Evolutionary conservation across 2,888 invertebrate species (phyloP).

Genomic region (Stomorhina lunata): DNA sequence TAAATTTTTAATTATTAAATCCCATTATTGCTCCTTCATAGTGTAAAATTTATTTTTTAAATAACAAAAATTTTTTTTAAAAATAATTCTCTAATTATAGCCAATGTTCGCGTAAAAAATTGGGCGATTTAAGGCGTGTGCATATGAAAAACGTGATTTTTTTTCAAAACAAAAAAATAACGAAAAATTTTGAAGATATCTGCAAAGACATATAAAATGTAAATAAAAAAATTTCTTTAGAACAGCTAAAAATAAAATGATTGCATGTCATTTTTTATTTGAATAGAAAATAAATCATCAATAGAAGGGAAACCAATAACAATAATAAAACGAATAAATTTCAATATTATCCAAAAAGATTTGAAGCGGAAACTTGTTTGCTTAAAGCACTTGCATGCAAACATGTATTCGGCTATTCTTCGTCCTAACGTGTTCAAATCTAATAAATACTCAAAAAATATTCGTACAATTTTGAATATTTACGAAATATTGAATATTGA

Average conservation of each 20-base stretch:
- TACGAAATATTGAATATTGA: conserved; percentile 25
- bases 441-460: background rate
- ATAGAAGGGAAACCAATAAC: background rate
- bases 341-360: too few relatives aligned
- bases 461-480: background rate
- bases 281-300: background rate
- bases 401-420: background rate
- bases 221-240: conserved; percentile 20
- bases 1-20: too few relatives aligned
- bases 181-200: conserved; percentile 5
- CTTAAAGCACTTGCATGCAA: background rate
- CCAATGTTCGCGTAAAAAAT: too few relatives aligned
- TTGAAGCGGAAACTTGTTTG: background rate
- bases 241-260: background rate
- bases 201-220: conserved; percentile 38
- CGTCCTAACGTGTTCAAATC: conserved; percentile 2
- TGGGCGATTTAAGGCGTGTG: background rate
- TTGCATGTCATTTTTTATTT: background rate
- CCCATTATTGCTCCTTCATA: too few relatives aligned
- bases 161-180: background rate
- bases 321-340: too few relatives aligned
- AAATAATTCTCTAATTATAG: too few relatives aligned
- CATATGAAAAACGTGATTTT: background rate
- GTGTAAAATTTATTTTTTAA: too few relatives aligned
- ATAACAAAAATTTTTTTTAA: too few relatives aligned